Base-by-base conservation (phyloP, 2,113 vertebrate genomes). In the Rutilus rutilus region DNA sequence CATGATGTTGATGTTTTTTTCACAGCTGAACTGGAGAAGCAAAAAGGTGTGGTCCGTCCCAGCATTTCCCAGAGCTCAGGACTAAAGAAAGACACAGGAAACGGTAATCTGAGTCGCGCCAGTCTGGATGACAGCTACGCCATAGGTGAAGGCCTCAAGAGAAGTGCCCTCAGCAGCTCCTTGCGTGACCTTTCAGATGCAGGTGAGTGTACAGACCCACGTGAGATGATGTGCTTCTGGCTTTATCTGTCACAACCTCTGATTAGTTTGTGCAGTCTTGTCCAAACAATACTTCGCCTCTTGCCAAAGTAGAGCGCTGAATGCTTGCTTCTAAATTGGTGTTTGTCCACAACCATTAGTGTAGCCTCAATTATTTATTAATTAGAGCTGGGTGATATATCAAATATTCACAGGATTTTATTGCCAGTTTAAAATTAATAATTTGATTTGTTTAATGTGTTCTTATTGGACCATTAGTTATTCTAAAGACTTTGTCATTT, bases 121-220 rank as follows among this genome's bases (percentile, higher is more conserved):
- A 98, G 98, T 91, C 95, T 99, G 59, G 98, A 99, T 0, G 98
- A 99, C 95, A 99, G 96, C 93, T 99, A 99, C 0, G 94, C 98
- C 19, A 94, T 95, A 0, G 93, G 98, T 0, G 98, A 99, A 91
- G 98, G 97, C 27, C 95, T 99, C 67, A 99, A 99, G 88, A 94
- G 98, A 78, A 98, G 97, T 0, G 97, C 98, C 0, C 97, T 99
- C 85, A 99, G 98, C 94, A 98, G 97, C 93, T 99, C 97, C n/a
- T 94, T 99, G 1, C 90, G 97, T 1, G 97, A 99, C 92, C 96
- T 99, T 84, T 99, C 98, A 0, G 97, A 99, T 92, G 97, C 97
- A 95, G 98, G 98, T 99, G 96, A 94, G 94, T 86, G 36, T 82
- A 36, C 10, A 4, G 27, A 54, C 80, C 82, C 27, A 80, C 67